Conservation (phyloP, 2,797 vertebrate genomes). For the Caiman crocodilus region DNA sequence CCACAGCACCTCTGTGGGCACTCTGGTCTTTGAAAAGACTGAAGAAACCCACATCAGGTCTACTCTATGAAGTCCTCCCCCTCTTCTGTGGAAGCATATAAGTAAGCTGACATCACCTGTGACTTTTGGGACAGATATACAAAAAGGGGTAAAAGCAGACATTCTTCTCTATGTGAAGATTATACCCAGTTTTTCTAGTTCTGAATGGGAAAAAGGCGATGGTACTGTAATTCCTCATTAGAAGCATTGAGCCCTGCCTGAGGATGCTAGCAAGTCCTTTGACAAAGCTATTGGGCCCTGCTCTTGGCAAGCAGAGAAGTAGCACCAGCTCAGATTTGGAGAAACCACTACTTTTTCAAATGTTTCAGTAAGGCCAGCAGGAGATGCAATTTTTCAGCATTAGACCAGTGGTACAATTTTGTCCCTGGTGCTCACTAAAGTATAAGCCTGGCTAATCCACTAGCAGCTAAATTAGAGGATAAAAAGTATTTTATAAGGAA, state of each 20-base stretch:
- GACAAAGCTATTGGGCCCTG: accelerated
- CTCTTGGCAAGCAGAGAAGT: not conserved
- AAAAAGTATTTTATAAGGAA: not conserved
- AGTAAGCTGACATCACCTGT: not conserved
- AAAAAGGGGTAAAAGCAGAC: no score
- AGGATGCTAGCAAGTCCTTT: not conserved
- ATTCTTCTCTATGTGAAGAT: no score
- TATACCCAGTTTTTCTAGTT: no score
- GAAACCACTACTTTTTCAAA: accelerated
- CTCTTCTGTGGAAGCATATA: not conserved
- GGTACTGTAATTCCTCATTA: no score
- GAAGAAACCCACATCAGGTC: not conserved
- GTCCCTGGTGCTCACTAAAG: not conserved
- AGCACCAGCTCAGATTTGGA: not conserved
- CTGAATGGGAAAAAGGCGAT: no score
- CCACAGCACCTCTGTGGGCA: not conserved
- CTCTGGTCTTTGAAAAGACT: not conserved
- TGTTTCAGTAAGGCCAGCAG: not conserved
- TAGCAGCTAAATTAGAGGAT: not conserved
- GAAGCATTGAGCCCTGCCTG: not conserved
- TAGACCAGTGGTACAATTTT: not conserved
- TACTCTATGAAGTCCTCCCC: not conserved
- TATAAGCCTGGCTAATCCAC: not conserved
- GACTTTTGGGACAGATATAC: no score
- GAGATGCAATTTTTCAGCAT: not conserved